Evolutionary conservation across 2,888 invertebrate species (phyloP).

Genomic region (Netelia fuscicornis): DNA sequence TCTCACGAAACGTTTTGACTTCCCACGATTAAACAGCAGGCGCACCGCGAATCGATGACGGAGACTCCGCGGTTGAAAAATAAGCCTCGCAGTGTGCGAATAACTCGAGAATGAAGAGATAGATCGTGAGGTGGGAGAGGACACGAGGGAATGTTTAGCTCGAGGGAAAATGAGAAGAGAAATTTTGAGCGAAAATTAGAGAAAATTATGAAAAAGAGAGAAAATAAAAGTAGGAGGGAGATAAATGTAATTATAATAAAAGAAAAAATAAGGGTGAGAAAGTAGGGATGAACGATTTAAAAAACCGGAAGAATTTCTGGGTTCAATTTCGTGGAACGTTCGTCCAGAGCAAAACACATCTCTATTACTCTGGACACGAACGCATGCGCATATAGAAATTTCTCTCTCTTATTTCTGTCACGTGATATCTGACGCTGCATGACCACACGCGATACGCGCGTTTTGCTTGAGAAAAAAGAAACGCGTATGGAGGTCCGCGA

Average conservation of each 20-base stretch:
- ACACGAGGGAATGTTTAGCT: background rate
- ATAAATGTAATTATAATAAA: too few relatives aligned
- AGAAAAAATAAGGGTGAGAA: background rate
- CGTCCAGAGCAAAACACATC: conserved; percentile 72
- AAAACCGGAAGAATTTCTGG: conserved; percentile 49
- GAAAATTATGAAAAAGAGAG: background rate
- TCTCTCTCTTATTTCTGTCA: background rate
- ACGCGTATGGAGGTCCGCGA: background rate
- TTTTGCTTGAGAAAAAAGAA: conserved; percentile 46
- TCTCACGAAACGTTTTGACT: conserved; percentile 63
- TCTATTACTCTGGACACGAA: conserved; percentile 72
- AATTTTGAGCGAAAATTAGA: background rate
- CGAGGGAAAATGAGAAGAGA: background rate
- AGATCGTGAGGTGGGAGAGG: conserved; percentile 26
- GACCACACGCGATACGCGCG: conserved; percentile 67
- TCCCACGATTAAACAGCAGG: conserved; percentile 64
- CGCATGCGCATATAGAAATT: conserved; percentile 13
- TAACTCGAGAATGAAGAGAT: conserved; percentile 34
- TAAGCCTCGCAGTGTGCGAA: conserved; percentile 16
- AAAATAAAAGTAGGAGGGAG: background rate
- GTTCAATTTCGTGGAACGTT: conserved; percentile 77
- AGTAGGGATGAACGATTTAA: conserved; percentile 1
- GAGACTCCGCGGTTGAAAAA: conserved; percentile 47
- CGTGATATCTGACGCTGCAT: conserved; percentile 17
- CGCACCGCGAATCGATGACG: conserved; percentile 46